These are phyloP conservation scores for Phenganax stokvisi DNA, from an alignment of 92 coral and sea anemone genomes.

Conservation along the genomic window DNA sequence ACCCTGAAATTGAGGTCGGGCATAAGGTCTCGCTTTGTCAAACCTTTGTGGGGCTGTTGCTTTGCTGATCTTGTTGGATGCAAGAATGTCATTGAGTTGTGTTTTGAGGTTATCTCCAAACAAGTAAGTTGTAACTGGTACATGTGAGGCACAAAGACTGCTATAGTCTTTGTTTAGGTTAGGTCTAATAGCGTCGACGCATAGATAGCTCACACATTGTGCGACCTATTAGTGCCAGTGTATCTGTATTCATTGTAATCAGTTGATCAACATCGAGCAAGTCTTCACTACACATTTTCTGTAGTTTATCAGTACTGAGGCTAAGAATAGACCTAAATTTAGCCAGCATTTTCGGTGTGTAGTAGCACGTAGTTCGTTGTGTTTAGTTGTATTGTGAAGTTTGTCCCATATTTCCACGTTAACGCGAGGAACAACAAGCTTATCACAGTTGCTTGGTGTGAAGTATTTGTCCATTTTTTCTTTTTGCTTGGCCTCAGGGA, in stretches of 20 bases:
- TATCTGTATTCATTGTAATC: conserved; percentile 42
- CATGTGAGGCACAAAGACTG: conserved; percentile 40
- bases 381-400: not conserved
- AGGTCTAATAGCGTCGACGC: conserved; percentile 47
- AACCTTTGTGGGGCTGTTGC: conserved; percentile 8
- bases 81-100: conserved; percentile 39
- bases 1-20: not conserved
- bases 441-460: conserved; percentile 3
- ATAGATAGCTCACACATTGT: conserved; percentile 31
- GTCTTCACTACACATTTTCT: not conserved
- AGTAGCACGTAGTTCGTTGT: conserved; percentile 8
- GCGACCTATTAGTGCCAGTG: conserved; percentile 50
- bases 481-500: conserved; percentile 5
- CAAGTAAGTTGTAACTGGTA: conserved; percentile 36
- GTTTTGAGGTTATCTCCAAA: conserved; percentile 50
- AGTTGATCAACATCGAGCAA: conserved; percentile 29
- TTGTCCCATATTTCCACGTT: conserved; percentile 28
- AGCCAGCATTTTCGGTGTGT: conserved; percentile 1
- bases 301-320: conserved; percentile 6
- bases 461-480: conserved; percentile 9
- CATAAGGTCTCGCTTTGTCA: not conserved
- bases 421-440: conserved; percentile 8
- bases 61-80: conserved; percentile 22
- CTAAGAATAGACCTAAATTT: conserved; percentile 4
- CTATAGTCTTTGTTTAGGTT: conserved; percentile 42